These are phyloP conservation scores for Chydorus sphaericus DNA, from an alignment of 2,888 invertebrate species.

Conservation along the genomic window DNA sequence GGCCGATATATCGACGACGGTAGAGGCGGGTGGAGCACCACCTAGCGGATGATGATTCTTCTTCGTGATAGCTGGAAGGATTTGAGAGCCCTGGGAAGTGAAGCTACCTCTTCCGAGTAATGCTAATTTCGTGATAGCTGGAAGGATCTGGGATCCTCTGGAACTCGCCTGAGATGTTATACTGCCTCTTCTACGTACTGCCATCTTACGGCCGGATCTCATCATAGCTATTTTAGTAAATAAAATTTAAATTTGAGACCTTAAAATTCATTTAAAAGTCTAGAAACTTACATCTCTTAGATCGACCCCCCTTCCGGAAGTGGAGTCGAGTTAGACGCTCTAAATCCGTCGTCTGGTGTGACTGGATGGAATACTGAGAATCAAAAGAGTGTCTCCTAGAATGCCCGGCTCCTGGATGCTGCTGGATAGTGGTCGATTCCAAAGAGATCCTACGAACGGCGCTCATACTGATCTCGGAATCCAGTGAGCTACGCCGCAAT, in stretches of 20 bases:
- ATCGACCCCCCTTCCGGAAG: slow-evolving; percentile 7
- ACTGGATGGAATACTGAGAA: slow-evolving; percentile 40
- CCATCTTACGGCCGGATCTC: neutral
- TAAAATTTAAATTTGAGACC: too few relatives aligned
- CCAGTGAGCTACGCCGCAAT: slow-evolving; percentile 40
- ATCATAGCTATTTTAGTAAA: too few relatives aligned
- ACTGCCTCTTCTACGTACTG: slow-evolving; percentile 16
- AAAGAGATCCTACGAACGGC: slow-evolving; percentile 49
- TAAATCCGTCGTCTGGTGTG: slow-evolving; percentile 11
- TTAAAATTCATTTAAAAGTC: too few relatives aligned
- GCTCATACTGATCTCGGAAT: slow-evolving; percentile 56
- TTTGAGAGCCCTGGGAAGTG: slow-evolving; percentile 6
- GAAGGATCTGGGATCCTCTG: slow-evolving; percentile 10
- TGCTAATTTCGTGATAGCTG: slow-evolving; percentile 10
- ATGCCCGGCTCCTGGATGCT: too few relatives aligned
- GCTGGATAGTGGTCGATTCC: slow-evolving; percentile 40
- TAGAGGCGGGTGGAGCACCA: neutral
- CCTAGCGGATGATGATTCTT: slow-evolving; percentile 1
- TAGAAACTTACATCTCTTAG: neutral
- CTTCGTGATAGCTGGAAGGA: slow-evolving; percentile 13
- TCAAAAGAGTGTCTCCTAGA: slow-evolving; percentile 65
- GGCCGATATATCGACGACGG: neutral
- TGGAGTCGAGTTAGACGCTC: slow-evolving; percentile 19
- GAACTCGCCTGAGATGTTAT: slow-evolving; percentile 17
- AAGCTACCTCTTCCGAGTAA: neutral